These are phyloP conservation scores for Pantala flavescens DNA, from an alignment of 1,140 invertebrate genomes.

Conservation along the genomic window DNA sequence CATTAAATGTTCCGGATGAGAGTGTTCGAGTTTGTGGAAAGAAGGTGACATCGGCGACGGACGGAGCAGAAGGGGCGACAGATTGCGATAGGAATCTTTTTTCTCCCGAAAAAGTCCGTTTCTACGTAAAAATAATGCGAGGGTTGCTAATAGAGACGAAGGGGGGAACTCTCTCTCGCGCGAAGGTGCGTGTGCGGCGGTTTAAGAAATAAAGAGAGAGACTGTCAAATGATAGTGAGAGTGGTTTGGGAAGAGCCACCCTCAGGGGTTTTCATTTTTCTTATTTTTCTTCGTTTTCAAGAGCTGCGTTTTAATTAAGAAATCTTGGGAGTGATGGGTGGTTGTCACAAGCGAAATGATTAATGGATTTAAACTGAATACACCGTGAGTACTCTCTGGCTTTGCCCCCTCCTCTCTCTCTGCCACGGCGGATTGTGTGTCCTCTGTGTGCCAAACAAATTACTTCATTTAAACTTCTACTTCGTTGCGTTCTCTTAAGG, in stretches of 20 bases:
- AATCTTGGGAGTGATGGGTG: not conserved
- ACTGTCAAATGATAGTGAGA: slow-evolving; percentile 5
- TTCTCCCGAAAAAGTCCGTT: too few species aligned
- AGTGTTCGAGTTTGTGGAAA: slow-evolving; percentile 1
- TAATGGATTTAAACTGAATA: slow-evolving; percentile 5
- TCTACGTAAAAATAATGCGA: not conserved
- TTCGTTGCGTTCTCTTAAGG: too few species aligned
- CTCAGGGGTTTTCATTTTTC: not conserved
- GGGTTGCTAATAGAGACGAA: not conserved
- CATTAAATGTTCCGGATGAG: not conserved
- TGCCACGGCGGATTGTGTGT: too few species aligned
- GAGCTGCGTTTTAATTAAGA: slow-evolving; percentile 3
- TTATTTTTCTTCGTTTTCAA: not conserved
- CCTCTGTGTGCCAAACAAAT: too few species aligned
- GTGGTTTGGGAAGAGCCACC: not conserved
- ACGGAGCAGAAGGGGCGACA: not conserved
- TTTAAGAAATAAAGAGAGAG: not conserved
- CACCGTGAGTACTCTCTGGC: not conserved
- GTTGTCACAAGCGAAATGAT: not conserved
- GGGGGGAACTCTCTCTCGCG: not conserved
- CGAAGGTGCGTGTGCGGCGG: not conserved
- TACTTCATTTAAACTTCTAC: too few species aligned
- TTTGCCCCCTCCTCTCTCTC: too few species aligned
- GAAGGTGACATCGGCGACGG: not conserved
- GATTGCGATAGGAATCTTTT: not conserved